These are phyloP conservation scores for Aphis gossypii DNA, from an alignment of 1,140 invertebrate genomes.

Conservation along the genomic window DNA sequence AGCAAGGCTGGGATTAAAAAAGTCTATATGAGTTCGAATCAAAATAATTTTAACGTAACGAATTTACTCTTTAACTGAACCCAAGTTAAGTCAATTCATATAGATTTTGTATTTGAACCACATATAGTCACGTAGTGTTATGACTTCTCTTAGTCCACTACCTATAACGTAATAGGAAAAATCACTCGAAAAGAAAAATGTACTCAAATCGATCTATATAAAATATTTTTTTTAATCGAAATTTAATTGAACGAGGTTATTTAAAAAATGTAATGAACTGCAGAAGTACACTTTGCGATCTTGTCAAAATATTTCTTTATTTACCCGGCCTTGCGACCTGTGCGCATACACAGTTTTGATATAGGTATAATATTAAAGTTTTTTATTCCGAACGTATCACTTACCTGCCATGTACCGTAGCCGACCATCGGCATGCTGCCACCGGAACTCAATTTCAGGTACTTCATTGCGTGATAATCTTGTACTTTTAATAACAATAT, in stretches of 20 bases:
- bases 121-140: too few relatives aligned
- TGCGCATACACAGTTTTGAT: too few relatives aligned
- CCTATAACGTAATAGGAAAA: too few relatives aligned
- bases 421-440: constrained; percentile 69
- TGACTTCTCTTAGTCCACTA: too few relatives aligned
- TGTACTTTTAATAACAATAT: not conserved
- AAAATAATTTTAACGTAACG: not conserved
- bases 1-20: not conserved
- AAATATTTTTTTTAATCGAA: too few relatives aligned
- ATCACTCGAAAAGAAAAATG: too few relatives aligned
- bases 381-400: constrained; percentile 40
- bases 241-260: too few relatives aligned
- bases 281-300: not conserved
- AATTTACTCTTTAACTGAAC: not conserved
- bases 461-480: not conserved
- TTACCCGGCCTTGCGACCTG: not conserved
- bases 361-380: not conserved
- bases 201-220: too few relatives aligned
- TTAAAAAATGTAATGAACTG: not conserved
- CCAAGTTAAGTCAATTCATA: too few relatives aligned
- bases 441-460: constrained; percentile 52
- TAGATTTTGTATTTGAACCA: too few relatives aligned
- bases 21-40: not conserved
- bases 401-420: constrained; percentile 74
- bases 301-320: not conserved